phyloP scores from a whole-genome alignment of 2,888 invertebrate genomes.

The Amphipyra berbera region DNA sequence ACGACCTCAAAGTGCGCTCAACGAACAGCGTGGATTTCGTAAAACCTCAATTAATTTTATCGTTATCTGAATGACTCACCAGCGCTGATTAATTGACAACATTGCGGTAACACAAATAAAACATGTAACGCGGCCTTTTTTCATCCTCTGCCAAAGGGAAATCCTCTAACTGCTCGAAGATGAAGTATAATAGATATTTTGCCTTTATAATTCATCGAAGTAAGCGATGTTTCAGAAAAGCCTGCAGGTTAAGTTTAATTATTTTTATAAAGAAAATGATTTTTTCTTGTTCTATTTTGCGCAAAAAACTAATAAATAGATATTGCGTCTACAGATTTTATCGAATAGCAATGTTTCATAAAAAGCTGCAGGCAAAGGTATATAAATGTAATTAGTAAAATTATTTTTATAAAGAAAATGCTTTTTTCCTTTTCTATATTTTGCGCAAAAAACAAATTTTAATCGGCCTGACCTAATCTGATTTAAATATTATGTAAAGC shows the following conservation, averaged over 20 bases:
- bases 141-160: background rate
- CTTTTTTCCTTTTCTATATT: background rate
- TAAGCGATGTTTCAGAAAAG: too few species aligned
- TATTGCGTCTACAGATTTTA: too few species aligned
- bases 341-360: too few species aligned
- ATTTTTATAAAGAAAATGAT: too few species aligned
- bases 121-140: conserved; percentile 11
- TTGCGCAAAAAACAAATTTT: conserved; percentile 17
- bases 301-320: too few species aligned
- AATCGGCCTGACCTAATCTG: conserved; percentile 9
- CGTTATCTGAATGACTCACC: conserved; percentile 53
- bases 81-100: conserved; percentile 53
- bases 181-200: background rate
- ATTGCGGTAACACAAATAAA: conserved; percentile 31
- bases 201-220: too few species aligned
- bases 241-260: too few species aligned
- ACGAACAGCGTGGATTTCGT: conserved; percentile 39
- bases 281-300: too few species aligned
- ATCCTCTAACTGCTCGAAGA: background rate
- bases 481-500: conserved; percentile 34
- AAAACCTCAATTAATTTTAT: conserved; percentile 51
- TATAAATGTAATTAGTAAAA: background rate
- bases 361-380: background rate
- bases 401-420: too few species aligned
- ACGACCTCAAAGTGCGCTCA: conserved; percentile 40